Evolutionary conservation across 23 tunicate genomes (phyloP), one percentile per base, ranked within the genome.

Genomic region (Styela clava): DNA sequence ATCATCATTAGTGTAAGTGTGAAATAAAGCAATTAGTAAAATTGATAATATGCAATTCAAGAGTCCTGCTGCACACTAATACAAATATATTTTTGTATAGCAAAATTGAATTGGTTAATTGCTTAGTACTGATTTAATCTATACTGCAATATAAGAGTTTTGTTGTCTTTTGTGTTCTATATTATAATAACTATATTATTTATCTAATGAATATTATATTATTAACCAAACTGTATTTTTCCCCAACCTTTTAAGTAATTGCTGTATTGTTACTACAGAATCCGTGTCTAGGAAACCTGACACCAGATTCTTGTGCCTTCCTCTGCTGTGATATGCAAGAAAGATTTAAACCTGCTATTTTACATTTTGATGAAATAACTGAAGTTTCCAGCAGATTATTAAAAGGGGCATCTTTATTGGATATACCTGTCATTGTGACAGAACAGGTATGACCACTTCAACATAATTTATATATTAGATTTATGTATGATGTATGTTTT

Each of bases 271-370:
- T 44, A 5, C 12, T 44, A 12, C 56, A 44, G 56, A 12, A 5
- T 44, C 56, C 56, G 0, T 32, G 64, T 32, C 52, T 79, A 27
- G 97, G 91, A 34, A 87, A 87, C 64, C 79, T 92, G 24, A 36
- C 63, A 2, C 74, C 84, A 20, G 64, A 56, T 18, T 84, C 84
- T 24, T 73, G 85, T 68, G 85, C 87, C 0, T 84, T 93, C 2
- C 85, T 93, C 72, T 87, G 93, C 69, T 93, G 98, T 74, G 98
- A 93, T 68, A 81, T 93, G 89, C 98, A 93, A 69, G 98, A 93
- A 35, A 62, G 98, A 34, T 93, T 93, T 68, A 68, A 73, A 51
- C 89, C 94, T 29, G 93, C 94, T 16, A 93, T 93, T 61, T 74
- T 74, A 64, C 80, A 87, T 51, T 93, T 93, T 69, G 84, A 84